Percentiles rank a stretch among this genome's conserved stretches.
Conservation (phyloP, 2,113 vertebrate genomes). For the Serilophus lunatus region DNA sequence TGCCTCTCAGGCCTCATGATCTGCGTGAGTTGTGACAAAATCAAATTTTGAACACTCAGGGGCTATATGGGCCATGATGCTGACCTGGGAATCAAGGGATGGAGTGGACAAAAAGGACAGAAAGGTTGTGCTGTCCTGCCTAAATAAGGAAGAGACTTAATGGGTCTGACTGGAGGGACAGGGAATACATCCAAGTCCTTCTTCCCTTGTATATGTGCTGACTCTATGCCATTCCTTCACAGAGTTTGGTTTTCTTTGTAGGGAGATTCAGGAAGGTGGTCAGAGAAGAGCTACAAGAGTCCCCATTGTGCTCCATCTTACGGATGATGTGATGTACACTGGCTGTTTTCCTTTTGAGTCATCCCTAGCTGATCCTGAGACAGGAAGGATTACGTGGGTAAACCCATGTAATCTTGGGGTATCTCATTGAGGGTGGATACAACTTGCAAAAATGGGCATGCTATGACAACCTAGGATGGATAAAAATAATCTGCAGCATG, state of each 20-base stretch:
- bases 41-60: not conserved
- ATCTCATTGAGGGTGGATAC: not conserved
- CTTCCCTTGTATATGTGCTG: not conserved
- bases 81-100: not conserved
- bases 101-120: not conserved
- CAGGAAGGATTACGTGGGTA: not conserved
- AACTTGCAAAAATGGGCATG: fast-evolving
- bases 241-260: not conserved
- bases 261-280: not conserved
- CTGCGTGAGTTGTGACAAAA: not conserved
- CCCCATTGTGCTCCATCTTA: not conserved
- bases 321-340: not conserved
- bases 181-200: fast-evolving
- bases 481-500: not conserved
- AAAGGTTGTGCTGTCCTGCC: not conserved
- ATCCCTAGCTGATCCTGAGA: not conserved
- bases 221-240: not conserved
- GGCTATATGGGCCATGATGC: too few species aligned
- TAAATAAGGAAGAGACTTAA: not conserved
- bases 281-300: not conserved
- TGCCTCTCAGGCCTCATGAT: not conserved
- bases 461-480: not conserved
- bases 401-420: not conserved
- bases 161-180: not conserved
- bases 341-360: not conserved